phyloP scores from a whole-genome alignment of 2,888 invertebrate genomes.

The Lucinisca nassula region DNA sequence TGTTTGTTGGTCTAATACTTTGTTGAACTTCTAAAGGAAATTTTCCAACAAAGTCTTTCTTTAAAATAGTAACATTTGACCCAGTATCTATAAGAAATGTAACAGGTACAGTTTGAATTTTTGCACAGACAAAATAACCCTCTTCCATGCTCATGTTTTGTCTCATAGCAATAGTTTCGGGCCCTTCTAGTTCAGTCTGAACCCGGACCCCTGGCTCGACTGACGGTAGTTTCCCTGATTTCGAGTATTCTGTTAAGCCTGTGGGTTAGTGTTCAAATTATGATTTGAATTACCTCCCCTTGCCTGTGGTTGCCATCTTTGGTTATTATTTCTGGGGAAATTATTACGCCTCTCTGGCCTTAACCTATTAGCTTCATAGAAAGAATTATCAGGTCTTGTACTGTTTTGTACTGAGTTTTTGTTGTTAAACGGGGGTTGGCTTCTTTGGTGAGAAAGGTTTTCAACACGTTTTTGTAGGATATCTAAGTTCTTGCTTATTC shows the following conservation, averaged over 20 bases:
- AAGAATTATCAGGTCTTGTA: background rate
- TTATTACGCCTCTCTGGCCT: background rate
- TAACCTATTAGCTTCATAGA: background rate
- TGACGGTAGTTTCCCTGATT: conserved; percentile 17
- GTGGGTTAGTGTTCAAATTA: background rate
- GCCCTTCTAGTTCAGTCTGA: conserved; percentile 30
- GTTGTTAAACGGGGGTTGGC: background rate
- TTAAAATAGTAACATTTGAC: conserved; percentile 35
- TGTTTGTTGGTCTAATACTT: background rate
- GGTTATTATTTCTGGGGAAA: background rate
- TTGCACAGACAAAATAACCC: conserved; percentile 21
- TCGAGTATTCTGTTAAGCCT: background rate
- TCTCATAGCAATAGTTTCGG: background rate
- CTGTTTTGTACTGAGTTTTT: background rate
- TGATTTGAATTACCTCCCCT: background rate
- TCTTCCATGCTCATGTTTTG: conserved; percentile 12
- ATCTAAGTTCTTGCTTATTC: background rate
- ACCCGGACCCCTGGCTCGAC: conserved; percentile 33
- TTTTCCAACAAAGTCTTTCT: background rate
- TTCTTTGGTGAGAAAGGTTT: background rate
- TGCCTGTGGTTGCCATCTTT: background rate
- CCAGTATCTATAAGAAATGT: conserved; percentile 42
- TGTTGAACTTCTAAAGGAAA: background rate
- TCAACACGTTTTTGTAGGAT: background rate
- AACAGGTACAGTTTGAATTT: background rate